A percentile compares a stretch with the other conserved stretches of the same genome.
These are phyloP conservation scores for Synergus japonicus DNA, from an alignment of 2,888 invertebrate species.

Conservation along the genomic window DNA sequence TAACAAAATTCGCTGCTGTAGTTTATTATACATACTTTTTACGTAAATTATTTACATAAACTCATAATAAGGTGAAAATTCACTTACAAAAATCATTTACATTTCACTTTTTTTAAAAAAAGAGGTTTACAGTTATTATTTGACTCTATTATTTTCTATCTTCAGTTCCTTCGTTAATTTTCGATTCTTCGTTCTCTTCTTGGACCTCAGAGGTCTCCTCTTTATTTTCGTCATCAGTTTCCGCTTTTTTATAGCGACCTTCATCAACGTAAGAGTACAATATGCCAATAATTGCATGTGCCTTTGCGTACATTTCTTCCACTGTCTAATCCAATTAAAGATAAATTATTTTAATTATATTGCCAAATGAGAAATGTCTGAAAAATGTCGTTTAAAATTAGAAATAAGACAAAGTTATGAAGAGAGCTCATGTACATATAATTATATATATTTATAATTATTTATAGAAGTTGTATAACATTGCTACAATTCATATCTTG, in stretches of 20 bases:
- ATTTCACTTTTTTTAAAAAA: background rate
- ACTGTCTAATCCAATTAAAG: conserved; percentile 79
- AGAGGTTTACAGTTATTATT: background rate
- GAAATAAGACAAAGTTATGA: no score
- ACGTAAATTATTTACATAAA: background rate
- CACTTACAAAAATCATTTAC: no score
- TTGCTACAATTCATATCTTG: no score
- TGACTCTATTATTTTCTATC: background rate
- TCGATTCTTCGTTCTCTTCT: background rate
- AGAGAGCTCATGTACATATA: no score
- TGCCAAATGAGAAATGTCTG: no score
- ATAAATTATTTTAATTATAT: background rate
- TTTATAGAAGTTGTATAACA: no score
- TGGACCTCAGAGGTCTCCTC: conserved; percentile 1
- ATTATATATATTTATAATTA: no score
- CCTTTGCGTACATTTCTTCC: conserved; percentile 83
- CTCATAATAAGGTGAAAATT: no score
- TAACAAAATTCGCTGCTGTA: background rate
- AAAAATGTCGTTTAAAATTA: no score
- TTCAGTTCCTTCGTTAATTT: background rate
- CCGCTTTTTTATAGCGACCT: conserved; percentile 56
- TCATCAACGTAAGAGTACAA: conserved; percentile 65
- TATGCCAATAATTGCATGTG: conserved; percentile 83
- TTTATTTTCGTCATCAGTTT: conserved; percentile 12
- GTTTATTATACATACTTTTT: background rate